phyloP scores from a whole-genome alignment of 2,888 invertebrate species.

The Rutpela maculata region DNA sequence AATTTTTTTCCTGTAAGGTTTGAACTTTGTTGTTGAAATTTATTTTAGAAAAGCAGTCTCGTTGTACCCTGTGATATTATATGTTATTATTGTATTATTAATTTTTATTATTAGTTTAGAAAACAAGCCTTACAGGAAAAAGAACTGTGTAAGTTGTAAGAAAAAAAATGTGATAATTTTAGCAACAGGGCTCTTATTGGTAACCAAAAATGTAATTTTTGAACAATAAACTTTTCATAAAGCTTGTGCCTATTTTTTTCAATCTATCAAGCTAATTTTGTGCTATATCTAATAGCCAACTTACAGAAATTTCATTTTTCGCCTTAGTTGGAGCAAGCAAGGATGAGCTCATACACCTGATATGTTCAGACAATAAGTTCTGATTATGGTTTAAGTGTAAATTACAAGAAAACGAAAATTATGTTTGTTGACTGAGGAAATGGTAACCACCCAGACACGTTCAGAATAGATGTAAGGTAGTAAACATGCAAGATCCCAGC shows the following conservation, averaged over 20 bases:
- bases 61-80: slow-evolving; percentile 50
- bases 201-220: slow-evolving; percentile 47
- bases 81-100: slow-evolving; percentile 34
- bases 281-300: too few species aligned
- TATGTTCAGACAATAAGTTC: too few species aligned
- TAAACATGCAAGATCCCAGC: too few species aligned
- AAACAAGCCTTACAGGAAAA: slow-evolving; percentile 37
- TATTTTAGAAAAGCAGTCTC: slow-evolving; percentile 33
- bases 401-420: too few species aligned
- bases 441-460: too few species aligned
- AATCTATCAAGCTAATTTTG: too few species aligned
- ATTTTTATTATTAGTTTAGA: slow-evolving; percentile 38
- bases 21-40: slow-evolving; percentile 24
- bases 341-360: too few species aligned
- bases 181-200: slow-evolving; percentile 46
- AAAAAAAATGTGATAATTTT: slow-evolving; percentile 50
- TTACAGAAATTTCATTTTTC: too few species aligned
- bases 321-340: too few species aligned
- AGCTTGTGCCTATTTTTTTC: background rate
- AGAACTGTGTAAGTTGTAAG: slow-evolving; percentile 30
- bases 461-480: too few species aligned
- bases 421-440: too few species aligned
- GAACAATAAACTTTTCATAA: slow-evolving; percentile 47
- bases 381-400: too few species aligned
- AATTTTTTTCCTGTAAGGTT: slow-evolving; percentile 33